Evolutionary conservation across 2,888 invertebrate species (phyloP).

Genomic region (Matsumyia berberina): DNA sequence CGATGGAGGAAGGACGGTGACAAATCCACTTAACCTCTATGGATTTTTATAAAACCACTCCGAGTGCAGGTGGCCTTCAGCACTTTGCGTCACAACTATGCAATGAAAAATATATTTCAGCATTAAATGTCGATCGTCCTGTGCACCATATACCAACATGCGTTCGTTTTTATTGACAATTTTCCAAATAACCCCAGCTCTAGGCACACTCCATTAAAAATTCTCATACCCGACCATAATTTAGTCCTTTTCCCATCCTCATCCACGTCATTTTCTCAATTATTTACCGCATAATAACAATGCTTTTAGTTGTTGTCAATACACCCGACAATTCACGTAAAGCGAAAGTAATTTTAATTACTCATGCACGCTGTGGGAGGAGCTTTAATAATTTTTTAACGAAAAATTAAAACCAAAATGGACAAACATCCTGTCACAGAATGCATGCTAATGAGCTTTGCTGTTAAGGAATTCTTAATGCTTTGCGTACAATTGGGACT

Average conservation of each 20-base stretch:
- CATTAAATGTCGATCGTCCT: too few relatives aligned
- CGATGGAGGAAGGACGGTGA: too few relatives aligned
- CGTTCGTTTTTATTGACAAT: background rate
- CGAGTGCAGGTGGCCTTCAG: too few relatives aligned
- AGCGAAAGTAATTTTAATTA: constrained; percentile 10
- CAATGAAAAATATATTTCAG: too few relatives aligned
- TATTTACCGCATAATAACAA: constrained; percentile 13
- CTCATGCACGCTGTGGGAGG: background rate
- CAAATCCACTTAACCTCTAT: too few relatives aligned
- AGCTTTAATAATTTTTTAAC: constrained; percentile 1
- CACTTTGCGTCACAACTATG: too few relatives aligned
- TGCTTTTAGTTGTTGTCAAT: constrained; percentile 10
- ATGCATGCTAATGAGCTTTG: constrained; percentile 35
- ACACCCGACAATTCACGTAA: background rate
- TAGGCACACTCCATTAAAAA: too few relatives aligned
- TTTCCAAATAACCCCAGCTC: background rate
- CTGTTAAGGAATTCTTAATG: constrained; percentile 25
- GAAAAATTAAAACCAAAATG: constrained; percentile 24
- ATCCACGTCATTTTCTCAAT: background rate
- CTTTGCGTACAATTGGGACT: background rate
- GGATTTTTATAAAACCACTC: too few relatives aligned
- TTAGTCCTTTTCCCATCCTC: background rate
- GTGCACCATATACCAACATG: too few relatives aligned
- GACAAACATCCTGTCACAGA: constrained; percentile 31
- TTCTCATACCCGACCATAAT: too few relatives aligned